A percentile compares a stretch with the other conserved stretches of the same genome.
These are phyloP conservation scores for Pristionchus maxplancki DNA, from an alignment of 2,888 invertebrate species.

Conservation along the genomic window DNA sequence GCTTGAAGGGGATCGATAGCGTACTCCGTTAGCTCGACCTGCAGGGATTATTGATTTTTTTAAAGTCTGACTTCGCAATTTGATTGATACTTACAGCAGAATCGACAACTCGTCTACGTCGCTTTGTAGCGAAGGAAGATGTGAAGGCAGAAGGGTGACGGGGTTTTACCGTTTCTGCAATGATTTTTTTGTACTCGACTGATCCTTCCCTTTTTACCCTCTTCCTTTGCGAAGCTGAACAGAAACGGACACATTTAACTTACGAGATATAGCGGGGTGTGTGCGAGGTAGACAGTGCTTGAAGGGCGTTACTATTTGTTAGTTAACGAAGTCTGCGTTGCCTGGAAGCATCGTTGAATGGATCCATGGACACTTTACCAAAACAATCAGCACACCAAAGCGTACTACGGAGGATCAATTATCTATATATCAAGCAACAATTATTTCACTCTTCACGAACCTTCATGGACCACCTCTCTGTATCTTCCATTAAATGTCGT, in stretches of 20 bases:
- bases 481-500: neutral
- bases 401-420: no score
- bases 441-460: neutral
- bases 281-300: neutral
- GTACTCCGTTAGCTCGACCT: conserved; percentile 37
- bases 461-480: neutral
- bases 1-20: neutral
- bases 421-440: no score
- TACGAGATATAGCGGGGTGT: neutral
- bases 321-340: neutral
- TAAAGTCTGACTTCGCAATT: no score
- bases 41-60: neutral
- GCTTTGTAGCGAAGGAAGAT: neutral
- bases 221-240: neutral
- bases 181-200: neutral
- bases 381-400: no score
- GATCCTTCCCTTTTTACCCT: no score
- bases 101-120: conserved; percentile 28
- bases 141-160: conserved; percentile 14
- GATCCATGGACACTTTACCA: neutral
- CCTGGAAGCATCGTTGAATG: neutral
- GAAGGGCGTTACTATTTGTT: neutral
- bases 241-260: neutral
- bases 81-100: conserved; percentile 1
- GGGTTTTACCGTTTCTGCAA: neutral